These are phyloP conservation scores for Micronycteris hirsuta DNA, from an alignment of 2,113 vertebrate species.

Conservation along the genomic window DNA sequence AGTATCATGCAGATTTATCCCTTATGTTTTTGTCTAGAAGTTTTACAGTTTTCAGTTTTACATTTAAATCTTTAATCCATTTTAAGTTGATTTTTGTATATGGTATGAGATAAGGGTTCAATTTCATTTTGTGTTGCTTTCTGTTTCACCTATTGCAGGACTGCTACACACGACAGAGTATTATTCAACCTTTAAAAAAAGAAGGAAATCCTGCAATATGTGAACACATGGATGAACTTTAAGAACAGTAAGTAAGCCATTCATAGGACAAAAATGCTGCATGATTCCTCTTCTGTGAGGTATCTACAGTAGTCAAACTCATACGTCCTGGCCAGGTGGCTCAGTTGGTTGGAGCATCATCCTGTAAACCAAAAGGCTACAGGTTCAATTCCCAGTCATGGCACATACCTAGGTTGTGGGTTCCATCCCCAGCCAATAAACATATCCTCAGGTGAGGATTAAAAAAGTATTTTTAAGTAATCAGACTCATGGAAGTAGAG, in stretches of 20 bases:
- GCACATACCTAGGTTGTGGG: too few relatives aligned
- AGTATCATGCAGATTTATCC: neutral
- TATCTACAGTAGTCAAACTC: neutral
- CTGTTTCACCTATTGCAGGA: too few relatives aligned
- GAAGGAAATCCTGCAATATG: neutral
- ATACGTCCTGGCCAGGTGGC: too few relatives aligned
- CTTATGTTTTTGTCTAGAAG: neutral
- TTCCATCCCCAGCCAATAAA: too few relatives aligned
- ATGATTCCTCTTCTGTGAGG: neutral
- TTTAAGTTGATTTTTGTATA: neutral
- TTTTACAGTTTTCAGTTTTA: neutral
- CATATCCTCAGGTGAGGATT: too few relatives aligned
- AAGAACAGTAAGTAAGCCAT: neutral
- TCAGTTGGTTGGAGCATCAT: too few relatives aligned
- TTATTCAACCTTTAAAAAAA: neutral
- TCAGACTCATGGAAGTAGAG: neutral
- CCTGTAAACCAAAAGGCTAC: too few relatives aligned
- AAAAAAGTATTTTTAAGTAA: too few relatives aligned
- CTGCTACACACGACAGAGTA: neutral
- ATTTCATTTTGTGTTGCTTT: too few relatives aligned
- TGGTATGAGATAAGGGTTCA: too few relatives aligned
- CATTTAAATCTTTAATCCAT: neutral
- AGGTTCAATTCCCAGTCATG: too few relatives aligned
- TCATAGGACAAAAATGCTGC: neutral
- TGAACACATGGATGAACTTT: neutral